phyloP scores from a whole-genome alignment of 53 echinoderm and acorn worm species.

The Actinopyga echinites region DNA sequence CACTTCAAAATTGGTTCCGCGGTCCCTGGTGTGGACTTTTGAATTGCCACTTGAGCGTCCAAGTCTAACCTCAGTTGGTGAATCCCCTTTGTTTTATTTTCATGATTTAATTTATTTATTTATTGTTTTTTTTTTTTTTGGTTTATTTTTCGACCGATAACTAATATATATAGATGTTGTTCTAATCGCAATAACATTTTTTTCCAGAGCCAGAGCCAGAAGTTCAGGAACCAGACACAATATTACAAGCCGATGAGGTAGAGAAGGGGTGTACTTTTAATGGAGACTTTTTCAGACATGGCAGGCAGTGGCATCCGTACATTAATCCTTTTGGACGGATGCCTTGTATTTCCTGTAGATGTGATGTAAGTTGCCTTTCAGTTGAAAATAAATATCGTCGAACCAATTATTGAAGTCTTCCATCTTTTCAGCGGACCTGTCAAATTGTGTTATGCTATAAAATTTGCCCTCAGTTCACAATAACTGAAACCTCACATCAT shows the following conservation, averaged over 20 bases:
- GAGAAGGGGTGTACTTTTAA: constrained; percentile 84
- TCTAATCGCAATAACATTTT: not conserved
- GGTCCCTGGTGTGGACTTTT: no score
- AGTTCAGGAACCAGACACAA: constrained; percentile 49
- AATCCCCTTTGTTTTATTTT: not conserved
- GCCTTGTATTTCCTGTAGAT: constrained; percentile 83
- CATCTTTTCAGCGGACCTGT: no score
- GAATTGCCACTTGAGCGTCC: no score
- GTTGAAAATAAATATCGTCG: not conserved
- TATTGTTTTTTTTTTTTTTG: not conserved
- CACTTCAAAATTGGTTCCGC: no score
- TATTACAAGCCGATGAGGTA: constrained; percentile 88
- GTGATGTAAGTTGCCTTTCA: constrained; percentile 69
- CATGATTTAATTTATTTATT: not conserved
- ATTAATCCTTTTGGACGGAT: constrained; percentile 71
- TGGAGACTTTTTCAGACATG: constrained; percentile 78
- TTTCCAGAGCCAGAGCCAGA: constrained; percentile 64
- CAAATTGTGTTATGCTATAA: no score
- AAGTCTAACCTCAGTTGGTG: no score
- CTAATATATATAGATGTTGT: no score
- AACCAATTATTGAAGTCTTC: not conserved
- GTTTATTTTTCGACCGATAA: no score
- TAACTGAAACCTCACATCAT: no score
- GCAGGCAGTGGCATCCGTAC: constrained; percentile 82
- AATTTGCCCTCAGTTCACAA: no score